Evolutionary conservation across 2,113 vertebrate species (phyloP).

Genomic region (Saccopteryx bilineata): DNA sequence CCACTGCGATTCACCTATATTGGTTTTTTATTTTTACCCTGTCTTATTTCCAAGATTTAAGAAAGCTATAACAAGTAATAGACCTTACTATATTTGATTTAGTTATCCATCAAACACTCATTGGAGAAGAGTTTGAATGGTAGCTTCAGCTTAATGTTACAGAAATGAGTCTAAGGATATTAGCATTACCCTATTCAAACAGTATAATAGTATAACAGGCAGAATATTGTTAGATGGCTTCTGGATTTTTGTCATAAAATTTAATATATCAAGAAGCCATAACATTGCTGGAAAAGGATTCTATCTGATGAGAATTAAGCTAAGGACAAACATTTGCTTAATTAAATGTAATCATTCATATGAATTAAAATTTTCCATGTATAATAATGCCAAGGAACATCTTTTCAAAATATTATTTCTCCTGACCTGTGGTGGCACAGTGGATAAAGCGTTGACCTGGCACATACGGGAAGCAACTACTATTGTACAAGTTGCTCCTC

Average conservation of each 20-base stretch:
- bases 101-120: background rate
- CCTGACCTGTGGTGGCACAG: too few relatives aligned
- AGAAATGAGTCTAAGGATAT: slow-evolving; percentile 50
- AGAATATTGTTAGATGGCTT: background rate
- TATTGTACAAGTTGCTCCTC: too few relatives aligned
- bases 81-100: background rate
- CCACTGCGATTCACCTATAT: background rate
- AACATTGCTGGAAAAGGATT: background rate
- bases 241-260: slow-evolving; percentile 12
- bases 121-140: background rate
- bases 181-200: background rate
- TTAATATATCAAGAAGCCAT: slow-evolving; percentile 3
- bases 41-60: background rate
- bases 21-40: slow-evolving; percentile 18
- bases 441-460: too few relatives aligned
- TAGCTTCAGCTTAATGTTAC: background rate
- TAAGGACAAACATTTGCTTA: slow-evolving; percentile 6
- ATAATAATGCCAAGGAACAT: background rate
- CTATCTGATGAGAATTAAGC: background rate
- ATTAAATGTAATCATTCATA: background rate
- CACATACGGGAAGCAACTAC: too few relatives aligned
- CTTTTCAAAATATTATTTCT: slow-evolving; percentile 14
- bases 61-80: background rate
- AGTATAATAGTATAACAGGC: background rate
- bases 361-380: slow-evolving; percentile 16